Evolutionary conservation across 2,797 vertebrate species (phyloP).

Genomic region (Falco concolor): DNA sequence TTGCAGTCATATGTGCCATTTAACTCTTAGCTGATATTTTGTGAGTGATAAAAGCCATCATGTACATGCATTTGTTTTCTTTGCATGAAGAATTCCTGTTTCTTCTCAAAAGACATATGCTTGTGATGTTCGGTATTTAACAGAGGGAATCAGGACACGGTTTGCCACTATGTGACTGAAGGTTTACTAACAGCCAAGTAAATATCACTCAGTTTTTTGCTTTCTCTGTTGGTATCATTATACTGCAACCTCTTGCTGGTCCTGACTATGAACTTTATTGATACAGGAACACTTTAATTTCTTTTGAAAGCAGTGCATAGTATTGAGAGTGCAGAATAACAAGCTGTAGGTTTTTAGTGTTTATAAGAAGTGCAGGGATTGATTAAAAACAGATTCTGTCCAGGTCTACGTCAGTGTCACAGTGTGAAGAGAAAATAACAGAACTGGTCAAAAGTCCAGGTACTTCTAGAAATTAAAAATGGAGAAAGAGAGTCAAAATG

Average conservation of each 20-base stretch:
- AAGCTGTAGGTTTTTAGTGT: not conserved
- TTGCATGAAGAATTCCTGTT: not conserved
- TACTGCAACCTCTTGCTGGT: not conserved
- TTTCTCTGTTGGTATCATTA: not conserved
- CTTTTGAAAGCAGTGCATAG: not conserved
- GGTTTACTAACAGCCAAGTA: not conserved
- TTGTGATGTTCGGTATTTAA: not conserved
- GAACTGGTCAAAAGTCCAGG: not conserved
- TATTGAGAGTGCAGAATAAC: not conserved
- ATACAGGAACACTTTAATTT: not conserved
- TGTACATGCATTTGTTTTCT: not conserved
- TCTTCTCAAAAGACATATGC: not conserved
- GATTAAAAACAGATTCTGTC: not conserved
- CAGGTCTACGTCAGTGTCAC: rapidly evolving
- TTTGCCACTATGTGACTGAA: not conserved
- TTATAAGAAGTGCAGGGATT: not conserved
- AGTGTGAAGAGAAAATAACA: not conserved
- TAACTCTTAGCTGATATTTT: not conserved
- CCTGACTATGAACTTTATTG: not conserved
- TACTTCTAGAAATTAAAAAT: not conserved
- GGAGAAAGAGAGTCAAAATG: not conserved
- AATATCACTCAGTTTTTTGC: not conserved
- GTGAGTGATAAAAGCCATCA: not conserved
- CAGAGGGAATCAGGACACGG: not conserved
- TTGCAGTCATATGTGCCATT: not conserved